Percentiles rank a stretch among this genome's conserved stretches.
Evolutionary conservation across 23 tunicate genomes (phyloP).

Genomic region (Clavelina lepadiformis): DNA sequence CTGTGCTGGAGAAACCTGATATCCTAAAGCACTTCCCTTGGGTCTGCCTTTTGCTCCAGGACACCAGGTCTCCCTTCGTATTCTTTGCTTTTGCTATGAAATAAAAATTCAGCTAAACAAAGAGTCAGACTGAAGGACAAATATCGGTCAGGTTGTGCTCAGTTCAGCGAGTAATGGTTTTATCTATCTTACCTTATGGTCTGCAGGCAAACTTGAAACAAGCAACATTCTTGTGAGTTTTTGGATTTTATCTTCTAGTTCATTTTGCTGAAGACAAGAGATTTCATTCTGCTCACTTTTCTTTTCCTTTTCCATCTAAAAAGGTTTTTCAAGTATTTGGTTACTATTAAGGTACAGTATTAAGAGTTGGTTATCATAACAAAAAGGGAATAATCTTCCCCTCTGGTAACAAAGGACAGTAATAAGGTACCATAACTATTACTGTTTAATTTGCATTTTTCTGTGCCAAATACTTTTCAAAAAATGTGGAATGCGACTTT

Average conservation of each 20-base stretch:
- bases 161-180: neutral
- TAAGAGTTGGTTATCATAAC: no score
- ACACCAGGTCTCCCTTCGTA: constrained; percentile 88
- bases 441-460: no score
- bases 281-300: constrained; percentile 12
- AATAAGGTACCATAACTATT: no score
- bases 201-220: constrained; percentile 66
- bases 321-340: no score
- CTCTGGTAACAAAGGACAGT: no score
- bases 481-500: no score
- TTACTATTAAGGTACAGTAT: no score
- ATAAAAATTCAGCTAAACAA: neutral
- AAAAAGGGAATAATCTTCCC: no score
- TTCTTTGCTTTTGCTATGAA: constrained; percentile 31
- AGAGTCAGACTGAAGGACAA: neutral
- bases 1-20: constrained; percentile 3
- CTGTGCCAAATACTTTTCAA: no score
- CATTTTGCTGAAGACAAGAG: neutral
- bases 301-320: constrained; percentile 11
- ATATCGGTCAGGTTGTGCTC: neutral
- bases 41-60: constrained; percentile 74
- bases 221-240: constrained; percentile 52
- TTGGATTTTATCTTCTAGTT: constrained; percentile 63
- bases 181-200: neutral
- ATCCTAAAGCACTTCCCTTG: constrained; percentile 5